Conservation (phyloP, 2,888 invertebrate genomes). For the Pantelozetes paolii region DNA sequence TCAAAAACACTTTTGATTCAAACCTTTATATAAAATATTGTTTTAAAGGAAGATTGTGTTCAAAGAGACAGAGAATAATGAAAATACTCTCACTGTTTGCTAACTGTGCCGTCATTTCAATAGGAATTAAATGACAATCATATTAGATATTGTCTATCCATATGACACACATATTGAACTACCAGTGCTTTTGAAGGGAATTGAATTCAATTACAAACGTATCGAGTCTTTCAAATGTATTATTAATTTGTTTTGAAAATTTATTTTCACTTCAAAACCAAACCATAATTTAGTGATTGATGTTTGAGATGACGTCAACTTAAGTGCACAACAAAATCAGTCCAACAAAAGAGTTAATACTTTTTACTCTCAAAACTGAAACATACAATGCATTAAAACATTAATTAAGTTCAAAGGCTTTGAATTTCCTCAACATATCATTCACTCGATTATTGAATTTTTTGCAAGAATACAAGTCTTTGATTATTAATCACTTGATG, state of each 20-base stretch:
- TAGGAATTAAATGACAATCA: background rate
- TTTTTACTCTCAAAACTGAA: background rate
- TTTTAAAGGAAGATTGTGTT: background rate
- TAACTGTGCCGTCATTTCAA: background rate
- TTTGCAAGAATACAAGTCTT: no score
- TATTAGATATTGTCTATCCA: background rate
- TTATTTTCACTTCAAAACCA: background rate
- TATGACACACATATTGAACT: no score
- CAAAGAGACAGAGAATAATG: background rate
- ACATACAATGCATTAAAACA: background rate
- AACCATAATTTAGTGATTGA: conserved; percentile 2
- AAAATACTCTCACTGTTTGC: background rate
- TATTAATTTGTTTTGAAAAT: background rate
- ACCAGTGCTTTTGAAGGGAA: background rate
- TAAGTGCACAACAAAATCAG: background rate
- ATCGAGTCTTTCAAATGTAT: background rate
- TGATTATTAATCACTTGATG: no score
- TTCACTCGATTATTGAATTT: no score
- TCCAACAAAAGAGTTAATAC: background rate
- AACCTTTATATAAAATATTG: background rate
- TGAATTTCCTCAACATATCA: no score
- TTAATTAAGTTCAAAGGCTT: background rate
- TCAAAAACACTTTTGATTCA: conserved; percentile 7
- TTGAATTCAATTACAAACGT: background rate
- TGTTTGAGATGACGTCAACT: background rate